Percentiles rank a stretch among this genome's conserved stretches.
These are phyloP conservation scores for Empidonax traillii DNA, from an alignment of 2,113 vertebrate species.

Conservation along the genomic window DNA sequence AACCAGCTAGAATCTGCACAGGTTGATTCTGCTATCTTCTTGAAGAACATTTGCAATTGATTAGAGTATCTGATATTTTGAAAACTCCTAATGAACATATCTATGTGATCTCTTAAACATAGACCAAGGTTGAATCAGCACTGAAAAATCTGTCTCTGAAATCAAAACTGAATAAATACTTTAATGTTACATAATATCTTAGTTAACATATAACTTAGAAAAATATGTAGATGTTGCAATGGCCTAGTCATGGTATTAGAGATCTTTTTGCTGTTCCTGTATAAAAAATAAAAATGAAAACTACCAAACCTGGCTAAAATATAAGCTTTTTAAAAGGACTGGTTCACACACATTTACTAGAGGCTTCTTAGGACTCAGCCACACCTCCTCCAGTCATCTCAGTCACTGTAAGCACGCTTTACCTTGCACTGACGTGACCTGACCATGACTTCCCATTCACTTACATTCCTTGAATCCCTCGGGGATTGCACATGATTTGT, in stretches of 20 bases:
- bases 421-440: background rate
- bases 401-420: background rate
- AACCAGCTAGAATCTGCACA: background rate
- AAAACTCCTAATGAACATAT: background rate
- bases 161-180: slow-evolving; percentile 31
- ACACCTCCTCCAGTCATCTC: background rate
- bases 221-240: slow-evolving; percentile 33
- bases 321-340: background rate
- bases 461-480: background rate
- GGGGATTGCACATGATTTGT: background rate
- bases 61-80: background rate
- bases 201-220: slow-evolving; percentile 58
- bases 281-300: background rate
- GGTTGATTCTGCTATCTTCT: background rate
- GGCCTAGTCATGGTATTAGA: background rate
- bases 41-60: background rate
- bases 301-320: background rate
- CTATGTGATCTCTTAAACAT: background rate
- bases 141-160: background rate
- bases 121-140: background rate
- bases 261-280: background rate
- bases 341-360: background rate
- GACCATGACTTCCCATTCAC: background rate
- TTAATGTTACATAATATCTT: slow-evolving; percentile 50
- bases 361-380: background rate